These are phyloP conservation scores for Macroramphosus scolopax DNA, from an alignment of 2,797 vertebrate genomes.

Conservation along the genomic window DNA sequence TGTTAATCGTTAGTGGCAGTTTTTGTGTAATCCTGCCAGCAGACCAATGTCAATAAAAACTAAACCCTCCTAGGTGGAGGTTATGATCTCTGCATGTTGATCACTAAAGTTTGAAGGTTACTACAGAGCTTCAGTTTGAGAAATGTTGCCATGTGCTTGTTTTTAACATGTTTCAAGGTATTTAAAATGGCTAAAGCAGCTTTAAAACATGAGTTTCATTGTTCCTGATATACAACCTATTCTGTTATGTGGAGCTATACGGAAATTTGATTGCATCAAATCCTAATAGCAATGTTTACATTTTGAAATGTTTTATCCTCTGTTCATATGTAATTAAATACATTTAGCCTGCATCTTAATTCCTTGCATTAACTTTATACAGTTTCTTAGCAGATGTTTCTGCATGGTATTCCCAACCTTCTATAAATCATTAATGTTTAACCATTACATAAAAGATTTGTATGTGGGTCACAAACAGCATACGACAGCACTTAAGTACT, in stretches of 20 bases:
- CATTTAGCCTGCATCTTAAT: no score
- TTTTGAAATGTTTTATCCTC: slow-evolving; percentile 9
- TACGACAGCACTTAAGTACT: slow-evolving; percentile 13
- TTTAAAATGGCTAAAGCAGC: slow-evolving; percentile 1
- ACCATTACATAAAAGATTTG: slow-evolving; percentile 6
- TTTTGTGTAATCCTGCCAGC: no score
- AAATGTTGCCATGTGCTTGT: slow-evolving; percentile 14
- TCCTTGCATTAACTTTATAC: no score
- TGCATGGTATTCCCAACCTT: no score
- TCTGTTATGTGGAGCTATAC: background rate
- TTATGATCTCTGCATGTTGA: slow-evolving; percentile 2
- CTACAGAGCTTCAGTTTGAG: background rate
- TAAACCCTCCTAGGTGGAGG: no score
- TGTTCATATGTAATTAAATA: background rate
- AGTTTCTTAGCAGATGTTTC: background rate
- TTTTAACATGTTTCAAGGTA: no score
- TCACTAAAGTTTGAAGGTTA: background rate
- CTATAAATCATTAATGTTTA: no score
- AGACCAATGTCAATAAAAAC: no score
- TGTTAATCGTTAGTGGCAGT: no score
- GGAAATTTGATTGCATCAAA: slow-evolving; percentile 3
- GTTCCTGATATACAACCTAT: background rate
- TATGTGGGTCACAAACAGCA: slow-evolving; percentile 23
- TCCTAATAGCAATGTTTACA: slow-evolving; percentile 9
- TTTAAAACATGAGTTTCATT: background rate